phyloP scores from a whole-genome alignment of 2,888 invertebrate genomes.

The Dolichomitus sp. region DNA sequence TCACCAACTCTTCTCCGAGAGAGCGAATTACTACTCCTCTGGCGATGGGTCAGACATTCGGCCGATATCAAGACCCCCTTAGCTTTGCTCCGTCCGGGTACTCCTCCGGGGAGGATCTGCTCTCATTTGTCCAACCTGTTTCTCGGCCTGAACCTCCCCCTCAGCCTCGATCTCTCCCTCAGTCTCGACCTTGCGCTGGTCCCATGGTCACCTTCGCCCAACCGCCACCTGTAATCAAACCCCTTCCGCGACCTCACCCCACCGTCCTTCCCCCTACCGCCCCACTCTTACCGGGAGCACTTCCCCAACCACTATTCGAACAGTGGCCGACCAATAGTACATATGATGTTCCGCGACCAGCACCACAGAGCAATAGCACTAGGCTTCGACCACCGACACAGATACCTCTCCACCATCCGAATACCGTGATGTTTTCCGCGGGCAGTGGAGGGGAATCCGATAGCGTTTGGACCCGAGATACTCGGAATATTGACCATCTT shows the following conservation, averaged over 20 bases:
- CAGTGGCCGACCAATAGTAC: background rate
- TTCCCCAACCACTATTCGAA: background rate
- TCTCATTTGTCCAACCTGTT: background rate
- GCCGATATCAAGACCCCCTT: background rate
- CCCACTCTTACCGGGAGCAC: background rate
- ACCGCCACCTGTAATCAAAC: background rate
- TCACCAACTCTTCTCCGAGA: too few relatives aligned
- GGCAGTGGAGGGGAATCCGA: background rate
- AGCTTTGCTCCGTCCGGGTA: background rate
- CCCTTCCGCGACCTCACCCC: background rate
- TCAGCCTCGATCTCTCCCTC: background rate
- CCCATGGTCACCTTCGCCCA: background rate
- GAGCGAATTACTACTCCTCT: background rate
- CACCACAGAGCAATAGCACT: background rate
- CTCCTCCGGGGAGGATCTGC: background rate
- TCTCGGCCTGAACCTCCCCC: background rate
- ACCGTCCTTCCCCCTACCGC: background rate
- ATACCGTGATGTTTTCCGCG: background rate
- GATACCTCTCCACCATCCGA: too few relatives aligned
- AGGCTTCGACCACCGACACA: background rate
- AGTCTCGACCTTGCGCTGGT: background rate
- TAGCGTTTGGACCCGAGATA: background rate
- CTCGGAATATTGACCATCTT: background rate
- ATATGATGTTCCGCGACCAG: background rate
- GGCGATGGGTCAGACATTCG: background rate